Evolutionary conservation across 2,797 vertebrate species (phyloP).

Genomic region (Tarsius wallacei): DNA sequence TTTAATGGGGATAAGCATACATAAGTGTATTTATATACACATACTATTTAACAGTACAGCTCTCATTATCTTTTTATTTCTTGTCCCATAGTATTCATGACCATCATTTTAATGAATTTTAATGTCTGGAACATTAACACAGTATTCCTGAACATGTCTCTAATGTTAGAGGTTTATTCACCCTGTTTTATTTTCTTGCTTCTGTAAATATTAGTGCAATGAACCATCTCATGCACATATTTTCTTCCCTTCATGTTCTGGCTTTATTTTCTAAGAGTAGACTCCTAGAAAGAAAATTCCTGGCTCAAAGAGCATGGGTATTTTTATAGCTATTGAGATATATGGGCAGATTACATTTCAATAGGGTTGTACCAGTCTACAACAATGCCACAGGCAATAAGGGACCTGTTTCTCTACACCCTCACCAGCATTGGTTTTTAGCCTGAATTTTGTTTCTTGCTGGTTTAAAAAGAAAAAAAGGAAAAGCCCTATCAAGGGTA

Average conservation of each 20-base stretch:
- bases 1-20: neutral
- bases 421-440: neutral
- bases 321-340: constrained; percentile 18
- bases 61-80: neutral
- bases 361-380: neutral
- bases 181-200: neutral
- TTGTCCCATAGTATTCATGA: neutral
- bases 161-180: neutral
- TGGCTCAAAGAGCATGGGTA: neutral
- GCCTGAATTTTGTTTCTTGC: neutral
- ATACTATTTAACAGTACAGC: neutral
- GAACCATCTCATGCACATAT: neutral
- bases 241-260: neutral
- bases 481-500: neutral
- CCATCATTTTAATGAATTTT: neutral
- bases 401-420: neutral
- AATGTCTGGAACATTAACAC: neutral
- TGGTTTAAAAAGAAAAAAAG: neutral
- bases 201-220: neutral
- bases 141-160: neutral
- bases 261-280: neutral
- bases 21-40: neutral
- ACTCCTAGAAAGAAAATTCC: constrained; percentile 2
- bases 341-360: neutral
- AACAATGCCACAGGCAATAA: neutral